Evolutionary conservation across 2,797 vertebrate genomes (phyloP), one percentile per base, ranked within the genome.

Genomic region (Halcyon badia): DNA sequence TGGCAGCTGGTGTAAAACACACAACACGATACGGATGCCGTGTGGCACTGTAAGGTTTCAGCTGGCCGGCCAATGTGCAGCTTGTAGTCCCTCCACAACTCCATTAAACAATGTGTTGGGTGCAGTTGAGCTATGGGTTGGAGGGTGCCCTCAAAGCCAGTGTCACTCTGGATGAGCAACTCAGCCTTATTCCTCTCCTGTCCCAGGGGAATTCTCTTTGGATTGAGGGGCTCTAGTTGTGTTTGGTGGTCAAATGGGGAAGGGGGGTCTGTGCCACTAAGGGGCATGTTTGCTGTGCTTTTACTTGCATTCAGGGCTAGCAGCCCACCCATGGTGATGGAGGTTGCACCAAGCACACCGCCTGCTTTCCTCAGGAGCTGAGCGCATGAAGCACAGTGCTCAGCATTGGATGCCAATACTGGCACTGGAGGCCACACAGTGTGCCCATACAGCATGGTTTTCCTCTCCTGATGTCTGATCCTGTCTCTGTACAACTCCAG

Each of bases 1-100:
- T 86, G 83, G 87, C 81, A 83, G 70, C 30, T 31, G 62, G 25
- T 31, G 19, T 58, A n/a, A 44, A 73, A 30, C 39, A 57, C 3
- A 2, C 25, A 28, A 9, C 21, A 35, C 1, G 3, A n/a, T 18
- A 9, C 19, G 2, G 6, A 30, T 48, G 39, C 81, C 0, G 0
- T 20, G 84, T 46, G 68, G 41, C 56, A 21, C 57, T 12, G 56
- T 33, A 42, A 56, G 71, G 57, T 84, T 60, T 68, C 1, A 6
- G 28, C 51, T 35, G 44, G 51, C 66, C 1, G 2, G 56, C 20
- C 3, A 0, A 64, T 2, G 0, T 1, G 2, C 54, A 51, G 60
- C 62, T 46, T 35, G 31, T 49, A 61, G 73, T 48, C 13, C 49
- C 52, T 71, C 33, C 46, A 42, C 46, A 69, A 20, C 14, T 48